A percentile compares a stretch with the other conserved stretches of the same genome.
These are phyloP conservation scores for Pammene aurita DNA, from an alignment of 2,888 invertebrate species.

Conservation along the genomic window DNA sequence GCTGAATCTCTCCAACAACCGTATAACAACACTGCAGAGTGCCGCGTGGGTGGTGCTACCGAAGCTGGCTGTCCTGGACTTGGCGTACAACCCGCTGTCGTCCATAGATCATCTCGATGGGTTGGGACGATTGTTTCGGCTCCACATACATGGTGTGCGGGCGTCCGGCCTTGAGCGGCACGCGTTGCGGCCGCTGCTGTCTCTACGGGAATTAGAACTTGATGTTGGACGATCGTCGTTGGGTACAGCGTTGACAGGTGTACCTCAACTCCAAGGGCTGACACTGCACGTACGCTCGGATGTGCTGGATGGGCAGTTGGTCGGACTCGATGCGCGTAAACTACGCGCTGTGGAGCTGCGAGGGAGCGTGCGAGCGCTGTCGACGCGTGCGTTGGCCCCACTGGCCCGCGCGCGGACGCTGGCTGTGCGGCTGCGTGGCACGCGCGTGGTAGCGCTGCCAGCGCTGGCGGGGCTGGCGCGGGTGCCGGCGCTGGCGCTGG, in stretches of 20 bases:
- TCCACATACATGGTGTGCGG: constrained; percentile 87
- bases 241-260: constrained; percentile 61
- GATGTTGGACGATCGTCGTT: constrained; percentile 86
- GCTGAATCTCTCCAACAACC: constrained; percentile 61
- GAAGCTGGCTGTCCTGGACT: constrained; percentile 86
- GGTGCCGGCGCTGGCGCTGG: constrained; percentile 89
- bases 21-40: constrained; percentile 84
- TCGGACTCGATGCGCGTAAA: constrained; percentile 87
- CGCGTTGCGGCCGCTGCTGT: constrained; percentile 85
- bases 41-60: constrained; percentile 86
- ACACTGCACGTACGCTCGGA: constrained; percentile 85
- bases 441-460: constrained; percentile 88
- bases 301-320: constrained; percentile 86
- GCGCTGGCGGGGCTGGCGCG: constrained; percentile 86
- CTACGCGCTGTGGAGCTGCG: constrained; percentile 89
- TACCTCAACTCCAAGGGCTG: constrained; percentile 57
- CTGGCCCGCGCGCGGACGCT: constrained; percentile 88
- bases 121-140: constrained; percentile 85
- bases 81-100: constrained; percentile 90
- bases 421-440: constrained; percentile 86
- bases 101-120: constrained; percentile 86
- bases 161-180: constrained; percentile 87
- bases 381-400: constrained; percentile 87
- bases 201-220: constrained; percentile 85
- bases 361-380: constrained; percentile 87